Conservation (phyloP, 2,888 invertebrate genomes). For the Lasioglossum lativentre region DNA sequence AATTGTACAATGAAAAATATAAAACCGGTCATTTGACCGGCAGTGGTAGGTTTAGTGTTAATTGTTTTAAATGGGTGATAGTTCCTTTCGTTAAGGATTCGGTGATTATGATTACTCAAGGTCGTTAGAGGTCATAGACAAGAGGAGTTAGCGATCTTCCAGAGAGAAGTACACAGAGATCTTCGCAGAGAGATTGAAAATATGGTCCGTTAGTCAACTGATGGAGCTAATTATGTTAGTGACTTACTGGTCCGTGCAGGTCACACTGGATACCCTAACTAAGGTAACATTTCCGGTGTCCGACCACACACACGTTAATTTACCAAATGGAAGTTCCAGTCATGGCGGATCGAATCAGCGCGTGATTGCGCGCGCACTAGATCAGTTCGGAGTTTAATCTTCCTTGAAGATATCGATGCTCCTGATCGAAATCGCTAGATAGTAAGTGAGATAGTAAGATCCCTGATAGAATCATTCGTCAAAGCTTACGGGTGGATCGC, state of each 20-base stretch:
- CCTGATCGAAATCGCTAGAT: neutral
- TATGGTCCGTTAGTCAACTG: neutral
- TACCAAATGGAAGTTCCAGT: neutral
- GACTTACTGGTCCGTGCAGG: neutral
- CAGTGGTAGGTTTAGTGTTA: too few species aligned
- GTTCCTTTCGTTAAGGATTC: too few species aligned
- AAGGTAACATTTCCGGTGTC: neutral
- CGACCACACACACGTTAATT: neutral
- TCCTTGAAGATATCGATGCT: neutral
- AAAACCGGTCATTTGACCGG: too few species aligned
- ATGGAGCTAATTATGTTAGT: neutral
- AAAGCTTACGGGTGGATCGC: neutral
- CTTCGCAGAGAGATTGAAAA: neutral
- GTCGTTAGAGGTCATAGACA: too few species aligned
- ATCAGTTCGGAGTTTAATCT: neutral
- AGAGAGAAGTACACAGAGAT: neutral
- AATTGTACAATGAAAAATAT: too few species aligned
- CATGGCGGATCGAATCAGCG: neutral
- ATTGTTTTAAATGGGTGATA: too few species aligned
- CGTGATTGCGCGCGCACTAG: neutral
- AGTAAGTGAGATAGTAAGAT: neutral
- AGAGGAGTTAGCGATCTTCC: neutral
- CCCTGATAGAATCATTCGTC: slow-evolving; percentile 31
- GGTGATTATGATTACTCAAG: too few species aligned
- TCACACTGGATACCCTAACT: neutral